A percentile compares a stretch with the other conserved stretches of the same genome.
These are phyloP conservation scores for Penaeus vannamei DNA, from an alignment of 1,140 invertebrate species.

Conservation along the genomic window DNA sequence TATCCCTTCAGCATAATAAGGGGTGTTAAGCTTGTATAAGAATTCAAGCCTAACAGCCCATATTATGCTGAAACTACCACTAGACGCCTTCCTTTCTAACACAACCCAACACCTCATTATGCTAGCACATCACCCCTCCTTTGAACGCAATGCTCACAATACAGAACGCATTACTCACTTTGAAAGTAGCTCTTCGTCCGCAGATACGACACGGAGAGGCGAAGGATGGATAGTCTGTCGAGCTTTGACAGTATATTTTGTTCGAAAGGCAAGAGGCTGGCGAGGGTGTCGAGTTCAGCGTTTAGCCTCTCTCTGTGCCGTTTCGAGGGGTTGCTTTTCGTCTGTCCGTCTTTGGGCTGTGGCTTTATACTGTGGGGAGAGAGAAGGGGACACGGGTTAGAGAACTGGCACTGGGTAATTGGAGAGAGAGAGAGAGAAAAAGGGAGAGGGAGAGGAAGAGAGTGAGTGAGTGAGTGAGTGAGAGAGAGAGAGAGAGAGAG, in stretches of 20 bases:
- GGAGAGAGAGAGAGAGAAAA: neutral
- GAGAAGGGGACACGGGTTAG: constrained; percentile 36
- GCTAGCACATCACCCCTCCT: neutral
- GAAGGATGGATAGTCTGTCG: constrained; percentile 96
- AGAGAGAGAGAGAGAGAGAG: neutral
- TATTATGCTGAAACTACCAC: too few relatives aligned
- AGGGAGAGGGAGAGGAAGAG: neutral
- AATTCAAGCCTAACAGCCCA: too few relatives aligned
- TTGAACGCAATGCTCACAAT: neutral
- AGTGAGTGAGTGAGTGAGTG: neutral
- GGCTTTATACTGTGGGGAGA: constrained; percentile 88
- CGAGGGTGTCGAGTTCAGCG: constrained; percentile 96
- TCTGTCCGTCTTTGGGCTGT: constrained; percentile 94
- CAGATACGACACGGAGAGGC: constrained; percentile 97
- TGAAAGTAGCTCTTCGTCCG: constrained; percentile 99
- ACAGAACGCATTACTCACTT: constrained; percentile 79
- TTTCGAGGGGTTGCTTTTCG: constrained; percentile 99
- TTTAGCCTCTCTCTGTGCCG: constrained; percentile 97
- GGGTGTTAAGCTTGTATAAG: too few relatives aligned
- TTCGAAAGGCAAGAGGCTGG: constrained; percentile 97
- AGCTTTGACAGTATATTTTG: constrained; percentile 98
- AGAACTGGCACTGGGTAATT: constrained; percentile 30
- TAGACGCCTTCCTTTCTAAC: neutral
- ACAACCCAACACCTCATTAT: neutral
- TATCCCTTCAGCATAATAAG: too few relatives aligned